Conservation (phyloP, 2,888 invertebrate species). For the Cybosia mesomella region DNA sequence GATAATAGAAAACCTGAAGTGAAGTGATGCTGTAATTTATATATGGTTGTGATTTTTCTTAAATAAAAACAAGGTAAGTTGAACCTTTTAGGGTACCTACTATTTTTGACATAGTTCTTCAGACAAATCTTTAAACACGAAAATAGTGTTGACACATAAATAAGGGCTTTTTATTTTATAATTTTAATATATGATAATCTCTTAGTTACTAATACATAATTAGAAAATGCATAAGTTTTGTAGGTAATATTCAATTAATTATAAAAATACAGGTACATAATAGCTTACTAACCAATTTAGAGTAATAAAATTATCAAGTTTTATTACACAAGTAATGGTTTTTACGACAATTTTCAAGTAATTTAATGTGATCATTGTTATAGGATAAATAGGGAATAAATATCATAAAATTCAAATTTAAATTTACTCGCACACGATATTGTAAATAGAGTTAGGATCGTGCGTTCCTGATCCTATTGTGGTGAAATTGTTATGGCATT, state of each 20-base stretch:
- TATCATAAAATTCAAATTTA: neutral
- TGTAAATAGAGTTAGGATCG: slow-evolving; percentile 24
- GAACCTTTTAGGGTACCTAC: neutral
- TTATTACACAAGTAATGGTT: neutral
- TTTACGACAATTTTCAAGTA: neutral
- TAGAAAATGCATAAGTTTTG: neutral
- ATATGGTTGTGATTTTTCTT: slow-evolving; percentile 67
- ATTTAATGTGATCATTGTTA: neutral
- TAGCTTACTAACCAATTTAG: neutral
- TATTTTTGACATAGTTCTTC: neutral
- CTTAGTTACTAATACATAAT: no score
- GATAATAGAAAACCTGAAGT: slow-evolving; percentile 52
- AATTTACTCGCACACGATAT: slow-evolving; percentile 14
- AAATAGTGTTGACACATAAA: neutral
- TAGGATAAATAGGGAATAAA: neutral
- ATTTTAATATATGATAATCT: no score
- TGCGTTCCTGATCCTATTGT: slow-evolving; percentile 27
- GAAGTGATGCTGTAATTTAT: slow-evolving; percentile 59
- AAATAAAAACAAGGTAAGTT: slow-evolving; percentile 61
- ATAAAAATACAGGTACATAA: neutral
- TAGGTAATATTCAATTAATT: neutral
- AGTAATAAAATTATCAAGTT: neutral
- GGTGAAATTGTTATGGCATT: slow-evolving; percentile 31
- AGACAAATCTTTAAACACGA: neutral
- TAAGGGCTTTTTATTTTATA: no score